phyloP scores from a whole-genome alignment of 2,888 invertebrate genomes.

The Thecophora atra region DNA sequence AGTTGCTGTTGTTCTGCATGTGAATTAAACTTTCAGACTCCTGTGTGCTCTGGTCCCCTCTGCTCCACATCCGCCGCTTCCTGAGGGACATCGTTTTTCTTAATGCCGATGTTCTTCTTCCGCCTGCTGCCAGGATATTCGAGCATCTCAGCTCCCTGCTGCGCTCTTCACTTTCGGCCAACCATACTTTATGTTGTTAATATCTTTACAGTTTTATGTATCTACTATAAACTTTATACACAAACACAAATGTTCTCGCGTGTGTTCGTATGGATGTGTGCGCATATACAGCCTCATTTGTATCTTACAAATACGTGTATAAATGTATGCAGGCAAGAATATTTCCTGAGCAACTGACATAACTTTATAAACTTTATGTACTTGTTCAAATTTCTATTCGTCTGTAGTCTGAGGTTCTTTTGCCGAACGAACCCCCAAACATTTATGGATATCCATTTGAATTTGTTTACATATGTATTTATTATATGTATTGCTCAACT shows the following conservation, averaged over 20 bases:
- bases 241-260: constrained; percentile 4
- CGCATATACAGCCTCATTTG: too few species aligned
- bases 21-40: not conserved
- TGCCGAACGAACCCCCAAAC: not conserved
- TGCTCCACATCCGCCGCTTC: not conserved
- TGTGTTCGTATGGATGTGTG: not conserved
- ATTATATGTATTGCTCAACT: too few species aligned
- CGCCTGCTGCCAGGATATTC: not conserved
- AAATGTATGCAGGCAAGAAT: not conserved
- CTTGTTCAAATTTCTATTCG: not conserved
- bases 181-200: constrained; percentile 35
- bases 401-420: not conserved
- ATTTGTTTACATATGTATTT: too few species aligned
- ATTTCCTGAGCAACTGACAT: too few species aligned
- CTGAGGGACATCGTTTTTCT: not conserved
- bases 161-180: not conserved
- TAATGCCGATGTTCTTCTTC: too few species aligned
- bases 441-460: not conserved
- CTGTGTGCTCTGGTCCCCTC: not conserved
- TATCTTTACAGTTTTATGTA: constrained; percentile 29
- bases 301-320: not conserved
- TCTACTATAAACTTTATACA: constrained; percentile 11
- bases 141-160: not conserved
- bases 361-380: not conserved
- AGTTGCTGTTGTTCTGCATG: not conserved